A percentile compares a stretch with the other conserved stretches of the same genome.
These are phyloP conservation scores for Zaprionus lachaisei DNA, from an alignment of 1,140 invertebrate genomes.

Conservation along the genomic window DNA sequence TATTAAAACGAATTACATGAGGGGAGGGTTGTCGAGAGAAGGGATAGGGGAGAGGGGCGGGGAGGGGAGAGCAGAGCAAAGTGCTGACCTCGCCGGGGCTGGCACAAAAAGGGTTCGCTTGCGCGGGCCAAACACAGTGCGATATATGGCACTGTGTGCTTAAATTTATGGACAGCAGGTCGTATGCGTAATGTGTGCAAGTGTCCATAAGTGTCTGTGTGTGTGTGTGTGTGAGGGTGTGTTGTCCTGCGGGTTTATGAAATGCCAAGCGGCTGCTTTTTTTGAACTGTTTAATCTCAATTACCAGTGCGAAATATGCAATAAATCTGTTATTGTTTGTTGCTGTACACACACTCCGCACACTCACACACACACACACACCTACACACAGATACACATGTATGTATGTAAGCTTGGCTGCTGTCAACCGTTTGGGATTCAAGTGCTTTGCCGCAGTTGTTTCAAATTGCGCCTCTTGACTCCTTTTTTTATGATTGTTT, in stretches of 20 bases:
- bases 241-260: conserved; percentile 50
- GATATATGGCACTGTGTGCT: conserved; percentile 57
- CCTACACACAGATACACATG: neutral
- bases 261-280: conserved; percentile 75
- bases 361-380: conserved; percentile 12
- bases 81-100: conserved; percentile 24
- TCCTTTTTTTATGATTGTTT: conserved; percentile 67
- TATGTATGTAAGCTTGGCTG: conserved; percentile 7
- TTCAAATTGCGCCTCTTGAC: conserved; percentile 69
- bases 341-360: conserved; percentile 32
- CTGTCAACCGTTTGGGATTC: conserved; percentile 68
- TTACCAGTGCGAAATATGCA: conserved; percentile 78
- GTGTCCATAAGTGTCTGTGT: conserved; percentile 3
- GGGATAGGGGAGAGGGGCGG: neutral
- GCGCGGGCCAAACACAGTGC: conserved; percentile 37
- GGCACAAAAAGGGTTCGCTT: conserved; percentile 17
- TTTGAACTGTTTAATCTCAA: conserved; percentile 81
- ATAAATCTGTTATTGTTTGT: conserved; percentile 81
- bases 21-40: neutral
- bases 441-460: conserved; percentile 73
- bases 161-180: conserved; percentile 67
- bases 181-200: neutral
- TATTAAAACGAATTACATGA: conserved; percentile 78
- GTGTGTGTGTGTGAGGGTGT: neutral
- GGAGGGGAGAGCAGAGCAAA: neutral